Conservation (phyloP, 1,140 invertebrate genomes). For the Rhopalosiphum maidis region DNA sequence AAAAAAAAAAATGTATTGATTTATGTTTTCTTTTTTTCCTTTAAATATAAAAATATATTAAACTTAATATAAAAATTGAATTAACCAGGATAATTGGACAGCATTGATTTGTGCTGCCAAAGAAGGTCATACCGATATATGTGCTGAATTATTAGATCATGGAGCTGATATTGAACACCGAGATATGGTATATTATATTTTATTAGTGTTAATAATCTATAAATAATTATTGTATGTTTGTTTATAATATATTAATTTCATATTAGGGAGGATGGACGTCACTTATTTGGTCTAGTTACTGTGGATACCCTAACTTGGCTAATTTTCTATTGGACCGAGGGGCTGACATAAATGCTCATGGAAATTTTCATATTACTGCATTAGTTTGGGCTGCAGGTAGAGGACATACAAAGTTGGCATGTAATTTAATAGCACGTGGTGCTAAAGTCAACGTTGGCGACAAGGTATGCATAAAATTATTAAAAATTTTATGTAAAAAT, state of each 20-base stretch:
- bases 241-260: neutral
- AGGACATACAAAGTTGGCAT: constrained; percentile 85
- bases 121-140: constrained; percentile 84
- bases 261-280: constrained; percentile 92
- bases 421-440: constrained; percentile 79
- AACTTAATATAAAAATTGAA: constrained; percentile 58
- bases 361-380: constrained; percentile 94
- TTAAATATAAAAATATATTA: neutral
- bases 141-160: constrained; percentile 83
- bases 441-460: constrained; percentile 92
- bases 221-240: neutral
- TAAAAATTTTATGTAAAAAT: constrained; percentile 3
- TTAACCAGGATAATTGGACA: constrained; percentile 86
- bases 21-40: neutral
- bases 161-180: constrained; percentile 87
- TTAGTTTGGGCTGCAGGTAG: constrained; percentile 93
- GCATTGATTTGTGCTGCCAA: constrained; percentile 88
- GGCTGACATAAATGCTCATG: constrained; percentile 94
- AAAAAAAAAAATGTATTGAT: neutral
- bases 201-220: neutral
- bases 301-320: constrained; percentile 83
- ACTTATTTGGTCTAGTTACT: constrained; percentile 97
- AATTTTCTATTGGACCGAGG: constrained; percentile 82
- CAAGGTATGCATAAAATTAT: constrained; percentile 68
- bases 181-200: constrained; percentile 76